Base-by-base conservation (phyloP, 2,888 invertebrate species). In the Pegoplata infirma region DNA sequence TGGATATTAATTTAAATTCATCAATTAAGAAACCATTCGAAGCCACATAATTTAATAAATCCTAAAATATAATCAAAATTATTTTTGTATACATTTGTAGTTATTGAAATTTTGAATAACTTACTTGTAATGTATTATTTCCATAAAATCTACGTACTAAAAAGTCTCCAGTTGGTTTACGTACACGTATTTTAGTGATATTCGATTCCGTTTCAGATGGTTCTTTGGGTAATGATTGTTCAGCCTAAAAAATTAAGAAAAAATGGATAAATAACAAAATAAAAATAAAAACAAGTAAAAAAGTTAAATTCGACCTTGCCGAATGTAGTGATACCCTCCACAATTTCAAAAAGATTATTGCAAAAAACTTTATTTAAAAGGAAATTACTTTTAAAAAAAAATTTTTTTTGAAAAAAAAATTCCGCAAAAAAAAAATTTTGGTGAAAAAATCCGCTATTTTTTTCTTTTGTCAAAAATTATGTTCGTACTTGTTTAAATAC, bases 1-100 rank as follows among this genome's bases (percentile, higher is more conserved):
- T 96, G 84, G 95, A 94, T 85, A 98, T 94, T 40, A 98, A 94
- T 92, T 98, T 98, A 89, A 94, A 98, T 87, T 95, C 95, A 84
- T 95, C 94, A 83, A 93, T 92, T 81, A 96, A 95, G 90, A 94
- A 98, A 75, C 98, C 98, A 91, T 96, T 93, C 53, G 97, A 96
- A 72, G 95, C 94, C 82, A 98, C 92, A 91, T 93, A 98, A 90
- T 97, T 96, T 83, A 98, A 91, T 86, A 98, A 91, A 82, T 93
- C 93, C 92, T 89, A 21, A 5, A 71, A 61, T 56, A 5, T 28
- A 23, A 28, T 28, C 1, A 28, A 63, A 25, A 14, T n/a, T n/a
- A n/a, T 61, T 6, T 47, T n/a, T 5, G 1, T 14, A 17, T 21
- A 2, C 53, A 19, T 19, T 40, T 21, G 32, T 4, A 49, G n/a